Percentiles rank a stretch among this genome's conserved stretches.
Conservation (phyloP, 2,113 vertebrate species). For the Barbus barbus region DNA sequence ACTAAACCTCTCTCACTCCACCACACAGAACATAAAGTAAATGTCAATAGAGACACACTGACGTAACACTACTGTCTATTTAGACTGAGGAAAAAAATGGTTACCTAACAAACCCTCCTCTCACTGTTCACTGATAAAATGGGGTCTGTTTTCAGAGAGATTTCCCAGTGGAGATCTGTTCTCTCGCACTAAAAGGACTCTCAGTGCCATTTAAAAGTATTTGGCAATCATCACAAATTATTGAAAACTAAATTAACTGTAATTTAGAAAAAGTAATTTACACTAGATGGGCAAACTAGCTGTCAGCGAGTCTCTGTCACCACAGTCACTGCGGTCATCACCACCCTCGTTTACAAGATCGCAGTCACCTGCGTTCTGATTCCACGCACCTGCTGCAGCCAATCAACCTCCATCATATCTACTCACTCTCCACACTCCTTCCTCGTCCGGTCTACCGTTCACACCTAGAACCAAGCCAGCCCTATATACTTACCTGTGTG, state of each 20-base stretch:
- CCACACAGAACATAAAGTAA: slow-evolving; percentile 35
- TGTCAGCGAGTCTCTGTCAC: too few relatives aligned
- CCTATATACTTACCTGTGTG: too few relatives aligned
- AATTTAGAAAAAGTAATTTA: neutral
- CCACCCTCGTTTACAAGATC: too few relatives aligned
- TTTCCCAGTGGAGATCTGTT: neutral
- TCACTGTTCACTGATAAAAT: slow-evolving; percentile 6
- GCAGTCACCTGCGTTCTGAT: too few relatives aligned
- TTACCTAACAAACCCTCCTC: slow-evolving; percentile 16
- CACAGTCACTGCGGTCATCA: too few relatives aligned
- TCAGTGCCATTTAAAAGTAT: neutral
- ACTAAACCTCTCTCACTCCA: slow-evolving; percentile 4
- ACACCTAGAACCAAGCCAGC: too few relatives aligned
- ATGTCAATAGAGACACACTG: slow-evolving; percentile 52
- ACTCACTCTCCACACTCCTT: too few relatives aligned
- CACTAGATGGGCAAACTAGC: neutral
- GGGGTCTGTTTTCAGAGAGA: neutral
- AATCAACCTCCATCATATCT: too few relatives aligned
- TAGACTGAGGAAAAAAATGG: slow-evolving; percentile 20
- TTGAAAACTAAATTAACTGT: neutral
- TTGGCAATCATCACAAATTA: slow-evolving; percentile 13
- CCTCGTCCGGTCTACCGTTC: too few relatives aligned
- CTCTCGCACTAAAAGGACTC: neutral
- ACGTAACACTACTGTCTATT: slow-evolving; percentile 36
- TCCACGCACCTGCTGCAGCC: too few relatives aligned